A percentile compares a stretch with the other conserved stretches of the same genome.
phyloP scores from a whole-genome alignment of 1,140 invertebrate species.

The Drosophila neocordata region DNA sequence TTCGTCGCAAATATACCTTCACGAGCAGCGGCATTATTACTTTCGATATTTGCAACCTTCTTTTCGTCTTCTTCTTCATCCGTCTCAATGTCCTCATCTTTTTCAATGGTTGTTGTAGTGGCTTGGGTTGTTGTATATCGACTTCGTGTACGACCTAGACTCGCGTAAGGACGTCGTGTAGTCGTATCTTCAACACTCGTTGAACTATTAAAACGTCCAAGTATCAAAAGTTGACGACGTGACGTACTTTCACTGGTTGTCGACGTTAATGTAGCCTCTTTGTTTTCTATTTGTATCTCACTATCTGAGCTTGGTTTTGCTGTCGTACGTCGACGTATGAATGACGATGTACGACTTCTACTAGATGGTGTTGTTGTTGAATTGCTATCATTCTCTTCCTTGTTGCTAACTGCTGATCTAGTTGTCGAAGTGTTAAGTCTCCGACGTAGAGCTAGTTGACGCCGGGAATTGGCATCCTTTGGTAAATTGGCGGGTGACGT shows the following conservation, averaged over 20 bases:
- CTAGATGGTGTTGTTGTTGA: constrained; percentile 14
- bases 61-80: constrained; percentile 20
- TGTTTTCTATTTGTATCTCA: constrained; percentile 25
- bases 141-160: constrained; percentile 52
- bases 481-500: neutral
- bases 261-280: neutral
- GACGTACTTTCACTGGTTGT: constrained; percentile 14
- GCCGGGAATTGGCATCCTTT: constrained; percentile 14
- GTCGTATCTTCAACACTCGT: constrained; percentile 25
- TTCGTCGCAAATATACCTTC: constrained; percentile 59
- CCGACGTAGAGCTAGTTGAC: constrained; percentile 36
- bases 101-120: constrained; percentile 23
- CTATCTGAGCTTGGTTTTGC: constrained; percentile 19
- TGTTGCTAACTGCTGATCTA: constrained; percentile 10
- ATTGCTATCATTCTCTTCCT: constrained; percentile 11
- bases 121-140: constrained; percentile 38
- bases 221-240: constrained; percentile 34
- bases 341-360: constrained; percentile 1
- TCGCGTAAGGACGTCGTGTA: constrained; percentile 56
- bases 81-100: constrained; percentile 7
- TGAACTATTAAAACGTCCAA: constrained; percentile 23
- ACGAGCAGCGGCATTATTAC: constrained; percentile 9
- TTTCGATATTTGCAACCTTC: constrained; percentile 4
- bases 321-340: constrained; percentile 41
- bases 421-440: constrained; percentile 33